These are phyloP conservation scores for Adelosebastes latens DNA, from an alignment of 2,797 vertebrate species.

Conservation along the genomic window DNA sequence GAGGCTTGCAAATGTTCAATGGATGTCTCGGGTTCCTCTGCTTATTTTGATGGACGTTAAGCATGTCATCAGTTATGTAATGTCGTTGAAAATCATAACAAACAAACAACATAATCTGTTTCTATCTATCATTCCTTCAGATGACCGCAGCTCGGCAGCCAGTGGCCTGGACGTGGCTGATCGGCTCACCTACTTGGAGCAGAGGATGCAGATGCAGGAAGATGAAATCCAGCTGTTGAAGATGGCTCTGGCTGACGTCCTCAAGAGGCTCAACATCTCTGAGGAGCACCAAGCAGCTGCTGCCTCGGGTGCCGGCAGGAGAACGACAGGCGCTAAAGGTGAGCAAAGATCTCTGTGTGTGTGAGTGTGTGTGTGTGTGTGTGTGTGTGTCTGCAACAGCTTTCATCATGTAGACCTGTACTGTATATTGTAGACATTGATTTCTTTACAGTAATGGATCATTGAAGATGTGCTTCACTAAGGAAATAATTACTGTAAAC, in stretches of 20 bases:
- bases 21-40: neutral
- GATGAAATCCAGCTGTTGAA: constrained; percentile 98
- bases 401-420: neutral
- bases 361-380: no score
- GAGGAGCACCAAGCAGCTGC: constrained; percentile 91
- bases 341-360: neutral
- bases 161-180: constrained; percentile 94
- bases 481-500: neutral
- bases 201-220: constrained; percentile 97
- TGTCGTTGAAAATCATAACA: neutral
- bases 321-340: constrained; percentile 83
- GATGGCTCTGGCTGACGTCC: constrained; percentile 93
- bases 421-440: neutral
- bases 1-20: neutral
- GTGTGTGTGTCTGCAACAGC: no score
- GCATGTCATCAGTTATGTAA: constrained; percentile 9
- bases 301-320: constrained; percentile 80
- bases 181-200: constrained; percentile 94
- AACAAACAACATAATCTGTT: neutral
- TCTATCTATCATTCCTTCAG: constrained; percentile 66
- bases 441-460: neutral
- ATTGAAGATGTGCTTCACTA: neutral
- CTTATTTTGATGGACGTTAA: neutral
- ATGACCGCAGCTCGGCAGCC: constrained; percentile 92
- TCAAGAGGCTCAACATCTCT: constrained; percentile 92